These are phyloP conservation scores for Copidosoma floridanum DNA, from an alignment of 1,140 invertebrate species.

Conservation along the genomic window DNA sequence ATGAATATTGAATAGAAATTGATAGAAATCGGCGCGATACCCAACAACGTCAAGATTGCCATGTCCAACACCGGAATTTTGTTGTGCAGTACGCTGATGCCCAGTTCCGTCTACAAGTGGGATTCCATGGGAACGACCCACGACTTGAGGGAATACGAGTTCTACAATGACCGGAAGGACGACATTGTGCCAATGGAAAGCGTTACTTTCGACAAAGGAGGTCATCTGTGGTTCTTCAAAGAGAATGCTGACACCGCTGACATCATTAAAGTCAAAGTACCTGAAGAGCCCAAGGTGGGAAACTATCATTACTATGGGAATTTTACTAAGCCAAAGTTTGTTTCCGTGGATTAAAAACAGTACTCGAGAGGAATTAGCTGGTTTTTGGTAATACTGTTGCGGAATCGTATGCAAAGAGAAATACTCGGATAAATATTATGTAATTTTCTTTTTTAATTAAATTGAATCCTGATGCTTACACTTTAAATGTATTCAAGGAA, in stretches of 20 bases:
- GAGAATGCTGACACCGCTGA: slow-evolving; percentile 66
- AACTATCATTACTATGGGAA: slow-evolving; percentile 64
- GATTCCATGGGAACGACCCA: slow-evolving; percentile 55
- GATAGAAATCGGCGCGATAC: slow-evolving; percentile 62
- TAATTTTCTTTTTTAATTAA: too few species aligned
- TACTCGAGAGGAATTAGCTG: too few species aligned
- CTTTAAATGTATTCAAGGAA: too few species aligned
- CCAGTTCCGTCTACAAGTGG: slow-evolving; percentile 67
- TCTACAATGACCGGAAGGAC: slow-evolving; percentile 56
- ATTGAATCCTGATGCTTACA: too few species aligned
- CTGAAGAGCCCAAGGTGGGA: slow-evolving; percentile 59
- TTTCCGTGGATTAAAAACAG: too few species aligned
- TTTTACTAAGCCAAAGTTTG: slow-evolving; percentile 39
- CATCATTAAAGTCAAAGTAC: slow-evolving; percentile 57
- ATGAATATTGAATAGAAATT: slow-evolving; percentile 45
- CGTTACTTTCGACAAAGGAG: slow-evolving; percentile 67
- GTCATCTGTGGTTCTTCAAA: slow-evolving; percentile 64
- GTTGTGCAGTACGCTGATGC: slow-evolving; percentile 66
- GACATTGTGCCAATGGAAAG: slow-evolving; percentile 70
- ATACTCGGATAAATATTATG: too few species aligned
- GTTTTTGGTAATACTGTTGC: too few species aligned
- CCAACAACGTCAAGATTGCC: slow-evolving; percentile 67
- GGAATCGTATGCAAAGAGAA: too few species aligned
- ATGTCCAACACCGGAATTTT: slow-evolving; percentile 67
- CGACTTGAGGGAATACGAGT: too few species aligned